Evolutionary conservation across 1,140 invertebrate genomes (phyloP), one percentile per base, ranked within the genome.

Genomic region (Chironomus striatipennis): DNA sequence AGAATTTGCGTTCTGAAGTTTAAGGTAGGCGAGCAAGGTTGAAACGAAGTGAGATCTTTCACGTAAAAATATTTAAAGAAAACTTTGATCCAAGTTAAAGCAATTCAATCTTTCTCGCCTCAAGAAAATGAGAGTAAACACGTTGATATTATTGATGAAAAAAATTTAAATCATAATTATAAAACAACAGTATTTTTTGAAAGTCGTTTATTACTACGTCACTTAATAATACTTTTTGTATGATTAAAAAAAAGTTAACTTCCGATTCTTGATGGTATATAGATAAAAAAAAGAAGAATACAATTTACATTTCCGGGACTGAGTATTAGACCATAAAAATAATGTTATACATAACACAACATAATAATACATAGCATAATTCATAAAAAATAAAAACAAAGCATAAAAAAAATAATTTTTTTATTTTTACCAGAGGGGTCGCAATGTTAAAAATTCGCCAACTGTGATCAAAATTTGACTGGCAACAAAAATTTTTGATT

Each of bases 231-330:
- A 57, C n/a, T 57, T 57, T 57, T 57, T 15, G 12, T 12, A 57
- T 57, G n/a, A 57, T 57, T n/a, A 57, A 57, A 57, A 57, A 10
- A 57, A n/a, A 57, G 47, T 57, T 57, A 57, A 57, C 47, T 57
- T 57, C 47, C 47, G 47, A 57, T 57, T 57, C 47, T 57, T 57
- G 47, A 57, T 57, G 47, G 47, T 57, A 57, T 34, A 34, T 57
- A 57, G 47, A 57, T 57, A 47, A 47, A 47, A 47, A 57, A 57
- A 57, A n/a, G 47, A 57, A n/a, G 47, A 57, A 57, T 57, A 5
- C 12, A 57, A 57, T n/a, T 57, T 5, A 57, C 47, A 57, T 57
- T 57, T 57, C 47, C 47, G 47, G 47, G 47, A 57, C 47, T 57
- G 47, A 57, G 47, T 57, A 57, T 57, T 57, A 57, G 47, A 57